Evolutionary conservation across 2,888 invertebrate genomes (phyloP), one percentile per base, ranked within the genome.

Genomic region (Mycalesis mineus): DNA sequence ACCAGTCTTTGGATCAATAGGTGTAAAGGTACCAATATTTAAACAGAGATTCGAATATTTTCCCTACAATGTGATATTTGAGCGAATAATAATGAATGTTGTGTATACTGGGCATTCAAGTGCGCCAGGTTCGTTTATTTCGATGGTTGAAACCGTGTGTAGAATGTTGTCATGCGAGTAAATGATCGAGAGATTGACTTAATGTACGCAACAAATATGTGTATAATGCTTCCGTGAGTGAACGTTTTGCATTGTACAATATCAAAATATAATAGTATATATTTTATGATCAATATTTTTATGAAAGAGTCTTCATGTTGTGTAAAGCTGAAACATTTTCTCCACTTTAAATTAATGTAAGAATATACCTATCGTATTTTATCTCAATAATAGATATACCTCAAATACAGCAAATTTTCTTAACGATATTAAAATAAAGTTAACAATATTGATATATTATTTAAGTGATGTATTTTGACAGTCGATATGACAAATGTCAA

Each of bases 21-120:
- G 57, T 62, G 42, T 55, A 47, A 52, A 41, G 54, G 57, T 62
- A 62, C 60, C 62, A 60, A 60, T 60, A 33, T 52, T 42, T 54
- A 42, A 58, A 49, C 47, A 58, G 54, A 58, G 48, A 57, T 60
- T 59, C 51, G 60, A 59, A 59, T 62, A 62, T 62, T 64, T 58
- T 49, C 58, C 61, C 58, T 54, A 60, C 60, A 64, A 48, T 65
- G 65, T 65, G 65, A 65, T 65, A 65, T 59, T 53, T 53, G 63
- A 61, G 49, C 57, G 60, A 60, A 48, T 47, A 62, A 57, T 59
- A 57, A 47, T 60, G 55, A 41, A 60, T 60, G 62, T 57, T 57
- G 55, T 57, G 54, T 55, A 55, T 9, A 13, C 11, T 29, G 51
- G n/a, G 40, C 51, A 41, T 41, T 40, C 41, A 11, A 51, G 22